These are phyloP conservation scores for Chiridota heheva DNA, from an alignment of 35 echinoderm and acorn worm genomes.

Conservation along the genomic window DNA sequence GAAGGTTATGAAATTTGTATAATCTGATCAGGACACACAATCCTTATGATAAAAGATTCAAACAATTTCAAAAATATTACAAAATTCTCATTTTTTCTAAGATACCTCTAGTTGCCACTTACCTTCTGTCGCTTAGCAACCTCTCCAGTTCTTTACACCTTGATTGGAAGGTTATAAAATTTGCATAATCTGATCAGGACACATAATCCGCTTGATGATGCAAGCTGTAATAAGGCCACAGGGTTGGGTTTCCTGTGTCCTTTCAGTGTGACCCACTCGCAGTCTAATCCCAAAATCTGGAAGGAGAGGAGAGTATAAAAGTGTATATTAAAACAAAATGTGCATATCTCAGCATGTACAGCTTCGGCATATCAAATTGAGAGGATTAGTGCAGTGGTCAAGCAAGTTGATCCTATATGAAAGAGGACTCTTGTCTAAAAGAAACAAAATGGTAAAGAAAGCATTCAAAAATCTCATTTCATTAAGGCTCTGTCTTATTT, in stretches of 20 bases:
- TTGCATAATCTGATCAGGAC: slow-evolving; percentile 57
- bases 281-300: slow-evolving; percentile 90
- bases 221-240: slow-evolving; percentile 77
- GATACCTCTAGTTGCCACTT: background rate
- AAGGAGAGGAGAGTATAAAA: no score
- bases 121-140: slow-evolving; percentile 67
- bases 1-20: background rate
- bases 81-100: background rate
- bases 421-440: no score
- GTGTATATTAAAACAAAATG: no score
- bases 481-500: no score
- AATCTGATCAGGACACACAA: no score
- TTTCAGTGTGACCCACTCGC: slow-evolving; percentile 76
- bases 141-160: slow-evolving; percentile 13
- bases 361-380: no score
- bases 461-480: no score
- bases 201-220: slow-evolving; percentile 47
- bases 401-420: no score
- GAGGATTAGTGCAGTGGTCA: no score
- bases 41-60: background rate
- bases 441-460: no score
- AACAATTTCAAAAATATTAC: background rate
- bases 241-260: slow-evolving; percentile 25
- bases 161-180: slow-evolving; percentile 14
- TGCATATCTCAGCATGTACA: no score